Conservation (phyloP, 2,113 vertebrate species). For the Pteruthius melanotis region DNA sequence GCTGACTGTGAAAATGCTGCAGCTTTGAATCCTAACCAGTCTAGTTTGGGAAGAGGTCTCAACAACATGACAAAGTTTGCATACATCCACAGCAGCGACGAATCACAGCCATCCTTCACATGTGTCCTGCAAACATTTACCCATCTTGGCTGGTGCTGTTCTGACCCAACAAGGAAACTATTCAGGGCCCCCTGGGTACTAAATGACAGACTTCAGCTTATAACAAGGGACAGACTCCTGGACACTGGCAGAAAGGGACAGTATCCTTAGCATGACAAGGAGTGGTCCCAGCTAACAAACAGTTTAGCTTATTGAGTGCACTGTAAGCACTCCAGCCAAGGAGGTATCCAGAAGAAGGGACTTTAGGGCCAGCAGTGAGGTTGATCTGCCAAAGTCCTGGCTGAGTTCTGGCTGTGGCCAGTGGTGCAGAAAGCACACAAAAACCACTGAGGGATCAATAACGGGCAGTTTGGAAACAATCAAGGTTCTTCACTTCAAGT, state of each 20-base stretch:
- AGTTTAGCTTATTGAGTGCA: not conserved
- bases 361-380: not conserved
- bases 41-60: not conserved
- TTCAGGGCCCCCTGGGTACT: not conserved
- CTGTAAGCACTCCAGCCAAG: not conserved
- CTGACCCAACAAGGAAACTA: not conserved
- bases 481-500: not conserved
- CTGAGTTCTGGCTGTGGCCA: not conserved
- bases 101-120: not conserved
- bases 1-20: not conserved
- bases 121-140: not conserved
- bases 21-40: not conserved
- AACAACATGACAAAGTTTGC: not conserved
- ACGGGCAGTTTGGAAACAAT: not conserved
- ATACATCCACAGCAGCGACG: not conserved
- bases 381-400: not conserved
- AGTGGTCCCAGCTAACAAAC: not conserved
- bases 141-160: not conserved
- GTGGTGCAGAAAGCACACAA: not conserved
- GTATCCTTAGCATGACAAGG: not conserved
- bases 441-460: not conserved
- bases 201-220: not conserved
- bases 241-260: not conserved
- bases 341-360: not conserved
- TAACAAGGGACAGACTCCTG: not conserved